Conservation (phyloP, 2,888 invertebrate species). For the Villa cingulata region DNA sequence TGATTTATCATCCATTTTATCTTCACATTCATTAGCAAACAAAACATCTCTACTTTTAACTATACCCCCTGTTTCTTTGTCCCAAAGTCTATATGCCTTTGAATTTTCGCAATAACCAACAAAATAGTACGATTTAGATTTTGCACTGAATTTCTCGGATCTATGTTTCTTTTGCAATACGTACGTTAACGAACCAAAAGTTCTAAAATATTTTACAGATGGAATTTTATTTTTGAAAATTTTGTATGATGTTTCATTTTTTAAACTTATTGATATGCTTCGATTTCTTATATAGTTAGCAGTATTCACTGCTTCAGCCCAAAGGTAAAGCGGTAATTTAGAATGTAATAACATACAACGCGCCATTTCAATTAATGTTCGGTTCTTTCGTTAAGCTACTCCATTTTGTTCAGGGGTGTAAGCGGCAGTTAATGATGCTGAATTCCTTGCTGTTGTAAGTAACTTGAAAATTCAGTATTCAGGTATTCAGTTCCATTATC, state of each 20-base stretch:
- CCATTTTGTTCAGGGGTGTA: neutral
- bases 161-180: neutral
- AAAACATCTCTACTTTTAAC: neutral
- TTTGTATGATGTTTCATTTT: neutral
- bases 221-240: neutral
- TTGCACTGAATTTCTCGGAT: constrained; percentile 10
- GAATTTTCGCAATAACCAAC: too few relatives aligned
- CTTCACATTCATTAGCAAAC: too few relatives aligned
- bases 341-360: too few relatives aligned
- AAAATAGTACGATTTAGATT: constrained; percentile 3
- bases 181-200: neutral
- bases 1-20: neutral
- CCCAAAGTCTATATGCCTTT: neutral
- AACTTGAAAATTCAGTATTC: too few relatives aligned
- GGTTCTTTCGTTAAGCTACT: too few relatives aligned
- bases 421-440: neutral
- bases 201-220: neutral
- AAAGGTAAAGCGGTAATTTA: too few relatives aligned
- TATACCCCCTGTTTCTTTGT: neutral
- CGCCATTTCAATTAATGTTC: too few relatives aligned
- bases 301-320: too few relatives aligned
- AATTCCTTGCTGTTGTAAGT: neutral
- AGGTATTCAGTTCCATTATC: too few relatives aligned
- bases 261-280: neutral
- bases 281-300: neutral